Conservation (phyloP, 2,888 invertebrate genomes). For the Steinernema scapterisci region DNA sequence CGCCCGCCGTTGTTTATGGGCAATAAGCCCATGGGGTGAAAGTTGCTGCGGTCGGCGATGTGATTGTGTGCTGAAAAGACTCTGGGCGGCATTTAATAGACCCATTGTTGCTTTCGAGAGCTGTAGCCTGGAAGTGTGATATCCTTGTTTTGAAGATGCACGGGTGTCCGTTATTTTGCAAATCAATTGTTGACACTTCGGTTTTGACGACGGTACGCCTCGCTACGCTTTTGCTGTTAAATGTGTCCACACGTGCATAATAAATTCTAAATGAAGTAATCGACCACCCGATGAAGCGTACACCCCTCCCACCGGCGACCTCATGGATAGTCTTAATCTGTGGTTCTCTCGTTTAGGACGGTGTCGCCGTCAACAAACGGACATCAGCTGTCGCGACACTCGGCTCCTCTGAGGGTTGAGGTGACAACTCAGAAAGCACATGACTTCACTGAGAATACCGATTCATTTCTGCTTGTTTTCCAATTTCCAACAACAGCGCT, state of each 20-base stretch:
- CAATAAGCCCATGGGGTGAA: too few species aligned
- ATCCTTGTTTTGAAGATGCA: too few species aligned
- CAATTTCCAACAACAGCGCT: not conserved
- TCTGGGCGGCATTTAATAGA: too few species aligned
- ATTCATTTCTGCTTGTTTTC: slow-evolving; percentile 23
- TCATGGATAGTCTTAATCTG: slow-evolving; percentile 6
- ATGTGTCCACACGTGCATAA: not conserved
- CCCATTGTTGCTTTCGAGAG: too few species aligned
- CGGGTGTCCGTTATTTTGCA: too few species aligned
- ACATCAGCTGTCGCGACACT: slow-evolving; percentile 13
- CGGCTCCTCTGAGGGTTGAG: slow-evolving; percentile 1
- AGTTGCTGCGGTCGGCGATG: too few species aligned
- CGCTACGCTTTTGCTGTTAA: not conserved
- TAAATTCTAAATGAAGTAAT: not conserved
- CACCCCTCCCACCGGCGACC: not conserved
- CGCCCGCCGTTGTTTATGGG: too few species aligned
- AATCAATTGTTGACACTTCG: too few species aligned
- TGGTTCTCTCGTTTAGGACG: not conserved
- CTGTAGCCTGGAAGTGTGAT: too few species aligned
- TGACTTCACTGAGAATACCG: slow-evolving; percentile 5
- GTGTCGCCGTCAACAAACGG: slow-evolving; percentile 10
- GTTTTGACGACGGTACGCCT: too few species aligned
- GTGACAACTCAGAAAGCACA: slow-evolving; percentile 19
- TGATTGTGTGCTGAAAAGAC: too few species aligned
- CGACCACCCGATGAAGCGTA: not conserved